Conservation (phyloP, 92 coral and sea anemone genomes). For the Phenganax stokvisi region DNA sequence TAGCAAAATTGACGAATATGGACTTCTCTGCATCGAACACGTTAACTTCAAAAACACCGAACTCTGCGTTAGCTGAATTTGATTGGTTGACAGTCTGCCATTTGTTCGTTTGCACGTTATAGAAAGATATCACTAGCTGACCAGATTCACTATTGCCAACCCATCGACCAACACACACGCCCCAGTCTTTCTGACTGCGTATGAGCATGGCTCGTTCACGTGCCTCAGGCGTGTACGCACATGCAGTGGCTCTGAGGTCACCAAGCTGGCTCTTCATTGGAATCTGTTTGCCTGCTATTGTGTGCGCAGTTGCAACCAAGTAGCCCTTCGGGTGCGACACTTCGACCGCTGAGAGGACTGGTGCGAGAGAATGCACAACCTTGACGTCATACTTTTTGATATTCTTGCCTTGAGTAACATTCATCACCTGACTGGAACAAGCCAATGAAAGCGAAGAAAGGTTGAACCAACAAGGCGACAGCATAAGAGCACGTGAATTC, state of each 20-base stretch:
- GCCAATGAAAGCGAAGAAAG: constrained; percentile 35
- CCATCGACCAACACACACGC: constrained; percentile 58
- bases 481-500: constrained; percentile 27
- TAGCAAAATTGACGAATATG: constrained; percentile 39
- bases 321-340: constrained; percentile 46
- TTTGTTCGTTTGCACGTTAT: constrained; percentile 36
- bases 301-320: constrained; percentile 60
- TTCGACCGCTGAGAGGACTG: constrained; percentile 62
- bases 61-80: constrained; percentile 33
- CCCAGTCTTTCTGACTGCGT: constrained; percentile 53
- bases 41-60: constrained; percentile 34
- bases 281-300: constrained; percentile 52
- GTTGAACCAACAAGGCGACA: constrained; percentile 33
- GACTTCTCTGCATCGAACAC: constrained; percentile 27
- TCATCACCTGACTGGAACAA: constrained; percentile 30
- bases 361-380: constrained; percentile 60
- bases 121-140: constrained; percentile 40
- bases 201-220: constrained; percentile 62
- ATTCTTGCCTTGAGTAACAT: constrained; percentile 18
- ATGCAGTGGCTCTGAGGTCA: constrained; percentile 20
- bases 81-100: constrained; percentile 40
- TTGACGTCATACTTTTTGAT: constrained; percentile 32
- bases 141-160: constrained; percentile 54
- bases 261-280: constrained; percentile 52
- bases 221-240: constrained; percentile 45